Base-by-base conservation (phyloP, 2,797 vertebrate genomes). In the Jordanella pulchra region DNA sequence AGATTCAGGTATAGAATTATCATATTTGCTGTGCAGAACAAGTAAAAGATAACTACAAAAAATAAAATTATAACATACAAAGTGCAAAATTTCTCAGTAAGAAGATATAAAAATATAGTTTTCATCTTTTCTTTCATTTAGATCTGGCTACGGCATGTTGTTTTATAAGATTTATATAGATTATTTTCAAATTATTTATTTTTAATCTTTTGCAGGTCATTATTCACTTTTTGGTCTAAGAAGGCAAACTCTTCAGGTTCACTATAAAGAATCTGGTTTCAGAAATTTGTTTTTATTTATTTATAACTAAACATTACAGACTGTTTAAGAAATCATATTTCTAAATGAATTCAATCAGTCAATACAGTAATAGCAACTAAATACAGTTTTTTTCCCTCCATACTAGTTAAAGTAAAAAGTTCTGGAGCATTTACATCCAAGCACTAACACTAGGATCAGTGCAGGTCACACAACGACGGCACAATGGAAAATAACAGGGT, bases 401-500 rank as follows among this genome's bases (percentile, higher is more conserved):
- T 23, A 7, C 32, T 21, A 12, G 13, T 51, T 14, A 42, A 39
- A n/a, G 35, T 42, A 60, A 39, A n/a, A 61, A 4, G 4, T 23
- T 42, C 12, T n/a, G 6, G 1, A 21, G 32, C n/a, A 45, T 35
- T 14, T 65, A 65, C 50, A 63, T 73, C 13, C 12, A 23, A 32
- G 28, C 32, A 27, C 53, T 69, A 32, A 32, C 65, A 42, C 15
- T 56, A 42, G 50, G 72, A 9, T 71, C 60, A 35, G 25, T 63
- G 58, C 47, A 68, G 35, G 9, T 25, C 50, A 42, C 56, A 68
- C 80, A 71, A 53, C 44, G 71, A 45, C 18, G 45, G 55, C 53
- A 84, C 86, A 88, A 90, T 77, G 73, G 72, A 58, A 14, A 73
- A 69, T 76, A n/a, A n/a, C 71, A 53, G 87, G 85, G 84, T 58